These are phyloP conservation scores for Egretta garzetta DNA, from an alignment of 2,113 vertebrate genomes.

Conservation along the genomic window DNA sequence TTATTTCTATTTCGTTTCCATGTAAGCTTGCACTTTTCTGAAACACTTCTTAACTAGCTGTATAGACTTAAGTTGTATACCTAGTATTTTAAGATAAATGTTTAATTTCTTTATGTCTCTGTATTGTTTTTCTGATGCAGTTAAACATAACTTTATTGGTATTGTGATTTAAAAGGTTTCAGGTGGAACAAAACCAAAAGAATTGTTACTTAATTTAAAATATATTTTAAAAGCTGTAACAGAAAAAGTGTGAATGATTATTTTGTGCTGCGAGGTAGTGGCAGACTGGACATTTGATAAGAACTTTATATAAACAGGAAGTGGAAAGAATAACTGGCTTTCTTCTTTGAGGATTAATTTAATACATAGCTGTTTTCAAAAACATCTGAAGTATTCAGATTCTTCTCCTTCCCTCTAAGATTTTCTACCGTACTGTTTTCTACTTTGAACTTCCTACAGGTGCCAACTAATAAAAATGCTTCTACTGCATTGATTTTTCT, in stretches of 20 bases:
- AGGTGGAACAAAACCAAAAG: neutral
- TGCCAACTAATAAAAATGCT: neutral
- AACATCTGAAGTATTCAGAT: neutral
- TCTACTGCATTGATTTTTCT: neutral
- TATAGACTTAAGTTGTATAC: neutral
- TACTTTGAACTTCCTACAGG: neutral
- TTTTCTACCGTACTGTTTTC: neutral
- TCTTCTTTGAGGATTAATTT: neutral
- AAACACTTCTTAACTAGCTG: neutral
- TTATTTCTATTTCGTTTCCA: neutral
- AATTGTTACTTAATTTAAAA: neutral
- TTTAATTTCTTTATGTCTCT: neutral
- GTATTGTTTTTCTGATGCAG: neutral
- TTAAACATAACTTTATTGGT: neutral
- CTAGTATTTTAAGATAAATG: neutral
- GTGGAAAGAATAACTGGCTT: neutral
- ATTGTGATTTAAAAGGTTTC: neutral
- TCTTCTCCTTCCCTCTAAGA: neutral
- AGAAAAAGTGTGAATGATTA: neutral
- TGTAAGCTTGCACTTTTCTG: neutral
- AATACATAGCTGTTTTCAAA: neutral
- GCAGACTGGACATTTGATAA: neutral
- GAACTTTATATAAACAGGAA: neutral
- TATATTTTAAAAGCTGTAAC: neutral
- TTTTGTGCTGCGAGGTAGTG: neutral